Conservation (phyloP, 2,888 invertebrate genomes). For the Pantelozetes paolii region DNA sequence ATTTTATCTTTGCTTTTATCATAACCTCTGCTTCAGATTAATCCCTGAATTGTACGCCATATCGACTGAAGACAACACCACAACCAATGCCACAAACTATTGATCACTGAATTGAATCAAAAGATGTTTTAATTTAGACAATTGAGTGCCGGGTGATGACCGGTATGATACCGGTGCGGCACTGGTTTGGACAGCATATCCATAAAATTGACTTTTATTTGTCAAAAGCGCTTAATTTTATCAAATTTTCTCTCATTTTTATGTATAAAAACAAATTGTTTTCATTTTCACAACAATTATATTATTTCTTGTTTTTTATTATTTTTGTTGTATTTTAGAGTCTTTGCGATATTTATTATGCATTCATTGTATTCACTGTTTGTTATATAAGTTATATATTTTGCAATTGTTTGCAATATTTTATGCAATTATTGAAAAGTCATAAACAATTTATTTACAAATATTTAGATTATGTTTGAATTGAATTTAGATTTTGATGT, state of each 20-base stretch:
- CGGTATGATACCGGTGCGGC: neutral
- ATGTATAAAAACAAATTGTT: neutral
- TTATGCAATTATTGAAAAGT: slow-evolving; percentile 33
- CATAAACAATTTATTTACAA: slow-evolving; percentile 12
- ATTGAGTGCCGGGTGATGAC: neutral
- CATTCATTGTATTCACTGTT: slow-evolving; percentile 12
- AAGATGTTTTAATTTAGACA: no score
- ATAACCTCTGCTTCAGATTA: neutral
- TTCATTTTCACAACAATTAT: slow-evolving; percentile 13
- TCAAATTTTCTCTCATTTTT: neutral
- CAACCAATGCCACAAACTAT: neutral
- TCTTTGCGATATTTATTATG: slow-evolving; percentile 33
- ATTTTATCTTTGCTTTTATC: neutral
- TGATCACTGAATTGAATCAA: neutral
- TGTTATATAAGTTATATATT: slow-evolving; percentile 21
- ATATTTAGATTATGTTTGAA: neutral
- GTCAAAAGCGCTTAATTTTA: neutral
- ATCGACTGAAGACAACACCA: neutral
- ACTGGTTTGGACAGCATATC: neutral
- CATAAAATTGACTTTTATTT: no score
- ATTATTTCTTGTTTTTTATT: slow-evolving; percentile 22
- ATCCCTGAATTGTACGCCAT: neutral
- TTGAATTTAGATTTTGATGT: neutral
- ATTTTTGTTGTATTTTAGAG: slow-evolving; percentile 31
- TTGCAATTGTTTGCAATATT: slow-evolving; percentile 27